Conservation (phyloP, 2,113 vertebrate species). For the Psilopogon haemacephalus region DNA sequence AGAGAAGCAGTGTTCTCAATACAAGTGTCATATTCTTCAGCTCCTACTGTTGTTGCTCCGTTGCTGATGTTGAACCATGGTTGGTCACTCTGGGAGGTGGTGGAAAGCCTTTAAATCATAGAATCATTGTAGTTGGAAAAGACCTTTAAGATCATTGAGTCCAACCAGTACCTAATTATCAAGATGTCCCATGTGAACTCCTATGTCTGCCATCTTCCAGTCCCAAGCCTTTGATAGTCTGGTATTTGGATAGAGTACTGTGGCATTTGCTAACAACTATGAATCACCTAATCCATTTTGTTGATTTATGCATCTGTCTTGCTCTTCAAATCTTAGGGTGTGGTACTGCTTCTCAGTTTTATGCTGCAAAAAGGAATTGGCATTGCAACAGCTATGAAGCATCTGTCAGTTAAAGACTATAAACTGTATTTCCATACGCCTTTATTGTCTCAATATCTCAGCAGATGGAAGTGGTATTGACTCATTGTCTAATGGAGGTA, state of each 20-base stretch:
- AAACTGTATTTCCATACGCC: neutral
- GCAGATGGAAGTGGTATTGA: neutral
- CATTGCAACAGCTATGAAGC: neutral
- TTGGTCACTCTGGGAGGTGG: neutral
- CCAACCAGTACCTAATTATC: no score
- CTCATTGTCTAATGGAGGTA: neutral
- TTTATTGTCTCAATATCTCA: neutral
- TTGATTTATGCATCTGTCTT: neutral
- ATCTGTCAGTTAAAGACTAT: neutral
- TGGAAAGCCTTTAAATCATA: neutral
- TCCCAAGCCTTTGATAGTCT: neutral
- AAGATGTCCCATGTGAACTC: neutral
- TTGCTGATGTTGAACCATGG: neutral
- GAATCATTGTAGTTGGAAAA: no score
- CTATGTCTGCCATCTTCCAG: rapidly evolving
- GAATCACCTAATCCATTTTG: neutral
- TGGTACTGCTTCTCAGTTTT: neutral
- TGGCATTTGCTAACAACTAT: neutral
- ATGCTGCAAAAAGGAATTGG: neutral
- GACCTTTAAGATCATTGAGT: no score
- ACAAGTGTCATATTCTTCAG: neutral
- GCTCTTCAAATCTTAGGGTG: neutral
- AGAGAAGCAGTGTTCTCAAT: neutral
- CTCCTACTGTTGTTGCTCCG: neutral
- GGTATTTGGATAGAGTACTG: neutral